Conservation (phyloP, 2,113 vertebrate species). For the Pygoscelis adeliae region DNA sequence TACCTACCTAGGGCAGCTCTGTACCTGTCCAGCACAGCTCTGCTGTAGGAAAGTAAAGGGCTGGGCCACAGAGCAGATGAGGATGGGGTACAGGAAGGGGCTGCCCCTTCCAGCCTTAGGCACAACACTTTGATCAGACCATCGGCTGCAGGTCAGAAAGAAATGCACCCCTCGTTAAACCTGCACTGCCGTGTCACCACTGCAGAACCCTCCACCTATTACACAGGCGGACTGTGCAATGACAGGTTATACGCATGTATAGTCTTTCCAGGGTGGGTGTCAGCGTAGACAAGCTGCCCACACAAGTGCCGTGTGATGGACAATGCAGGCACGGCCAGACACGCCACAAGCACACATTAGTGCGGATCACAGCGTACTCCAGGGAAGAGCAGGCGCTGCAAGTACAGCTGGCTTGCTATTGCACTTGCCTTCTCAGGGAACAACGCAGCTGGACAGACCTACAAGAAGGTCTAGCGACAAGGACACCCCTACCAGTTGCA, state of each 20-base stretch:
- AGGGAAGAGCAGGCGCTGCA: not conserved
- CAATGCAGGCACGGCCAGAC: rapidly evolving
- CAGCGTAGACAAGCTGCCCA: not conserved
- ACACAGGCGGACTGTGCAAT: rapidly evolving
- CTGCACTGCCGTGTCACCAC: rapidly evolving
- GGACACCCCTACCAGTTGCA: rapidly evolving
- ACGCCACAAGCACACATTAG: rapidly evolving
- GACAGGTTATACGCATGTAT: rapidly evolving
- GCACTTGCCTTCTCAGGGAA: not conserved
- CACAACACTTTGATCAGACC: not conserved
- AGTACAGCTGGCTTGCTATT: rapidly evolving
- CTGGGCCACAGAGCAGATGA: not conserved
- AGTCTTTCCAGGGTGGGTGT: not conserved
- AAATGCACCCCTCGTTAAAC: rapidly evolving
- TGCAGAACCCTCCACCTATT: not conserved
- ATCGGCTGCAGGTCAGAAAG: not conserved
- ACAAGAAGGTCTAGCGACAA: not conserved
- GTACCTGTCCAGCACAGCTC: not conserved
- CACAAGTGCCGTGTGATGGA: rapidly evolving
- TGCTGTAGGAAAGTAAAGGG: not conserved
- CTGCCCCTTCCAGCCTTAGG: not conserved
- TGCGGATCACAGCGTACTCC: not conserved
- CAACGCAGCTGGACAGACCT: not conserved
- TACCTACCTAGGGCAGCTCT: not conserved
- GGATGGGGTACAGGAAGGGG: not conserved